Evolutionary conservation across 1,140 invertebrate genomes (phyloP).

Genomic region (Euborellia annulipes): DNA sequence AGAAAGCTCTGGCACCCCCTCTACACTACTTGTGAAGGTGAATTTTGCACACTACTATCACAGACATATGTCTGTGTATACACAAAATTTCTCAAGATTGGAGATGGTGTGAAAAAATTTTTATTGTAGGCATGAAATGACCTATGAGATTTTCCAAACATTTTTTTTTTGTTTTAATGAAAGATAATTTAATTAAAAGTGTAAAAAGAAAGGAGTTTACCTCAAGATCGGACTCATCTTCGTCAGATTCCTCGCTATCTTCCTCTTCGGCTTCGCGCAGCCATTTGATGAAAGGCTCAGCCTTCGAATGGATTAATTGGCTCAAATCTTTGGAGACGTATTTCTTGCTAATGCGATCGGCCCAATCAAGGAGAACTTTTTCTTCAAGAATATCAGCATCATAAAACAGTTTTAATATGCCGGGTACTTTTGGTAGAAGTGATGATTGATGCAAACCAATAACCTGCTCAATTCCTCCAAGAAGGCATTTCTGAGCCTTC

Average conservation of each 20-base stretch:
- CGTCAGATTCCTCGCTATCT: conserved; percentile 51
- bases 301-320: conserved; percentile 82
- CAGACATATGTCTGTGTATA: no score
- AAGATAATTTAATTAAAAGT: no score
- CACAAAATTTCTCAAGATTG: no score
- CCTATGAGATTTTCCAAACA: no score
- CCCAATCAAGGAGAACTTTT: conserved; percentile 86
- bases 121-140: no score
- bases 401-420: conserved; percentile 86
- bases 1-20: no score
- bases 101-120: no score
- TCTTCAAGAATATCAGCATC: conserved; percentile 91
- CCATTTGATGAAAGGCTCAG: conserved; percentile 90
- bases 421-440: conserved; percentile 75
- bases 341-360: conserved; percentile 83
- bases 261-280: conserved; percentile 93
- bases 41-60: no score
- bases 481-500: conserved; percentile 86
- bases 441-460: conserved; percentile 64
- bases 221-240: conserved; percentile 51
- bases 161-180: no score
- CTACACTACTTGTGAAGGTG: no score
- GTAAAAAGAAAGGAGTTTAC: conserved; percentile 22
- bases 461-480: conserved; percentile 89
- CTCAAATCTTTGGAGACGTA: conserved; percentile 83